A percentile compares a stretch with the other conserved stretches of the same genome.
Evolutionary conservation across 2,113 vertebrate genomes (phyloP).

Genomic region (Eidolon helvum): DNA sequence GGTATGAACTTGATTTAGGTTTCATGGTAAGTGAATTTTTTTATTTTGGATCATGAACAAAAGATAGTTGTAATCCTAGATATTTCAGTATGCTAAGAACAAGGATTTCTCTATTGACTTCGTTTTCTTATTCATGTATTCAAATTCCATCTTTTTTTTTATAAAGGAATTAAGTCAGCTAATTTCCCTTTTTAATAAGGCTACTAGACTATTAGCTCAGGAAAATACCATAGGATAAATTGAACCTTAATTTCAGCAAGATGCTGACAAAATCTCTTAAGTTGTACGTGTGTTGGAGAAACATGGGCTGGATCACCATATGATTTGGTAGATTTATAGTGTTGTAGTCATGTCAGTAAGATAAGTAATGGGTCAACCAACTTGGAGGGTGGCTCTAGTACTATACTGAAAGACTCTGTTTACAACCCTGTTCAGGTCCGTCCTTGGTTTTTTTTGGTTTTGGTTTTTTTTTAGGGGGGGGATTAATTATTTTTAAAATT

Average conservation of each 20-base stretch:
- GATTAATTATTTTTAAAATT: too few relatives aligned
- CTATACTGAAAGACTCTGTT: not conserved
- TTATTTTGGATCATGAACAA: not conserved
- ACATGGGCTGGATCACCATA: not conserved
- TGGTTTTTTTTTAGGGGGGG: not conserved
- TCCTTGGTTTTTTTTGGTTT: not conserved
- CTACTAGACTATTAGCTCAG: not conserved
- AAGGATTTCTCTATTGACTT: not conserved
- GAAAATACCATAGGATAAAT: slow-evolving; percentile 28
- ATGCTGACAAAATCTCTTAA: not conserved
- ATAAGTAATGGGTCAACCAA: not conserved
- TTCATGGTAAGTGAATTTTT: not conserved
- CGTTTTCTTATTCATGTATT: slow-evolving; percentile 23
- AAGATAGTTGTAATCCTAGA: not conserved
- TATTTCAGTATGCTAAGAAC: not conserved
- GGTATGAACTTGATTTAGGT: not conserved
- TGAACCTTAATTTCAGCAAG: slow-evolving; percentile 29
- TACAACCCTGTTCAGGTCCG: not conserved
- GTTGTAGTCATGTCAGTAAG: not conserved
- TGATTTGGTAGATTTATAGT: not conserved
- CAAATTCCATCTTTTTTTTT: slow-evolving; percentile 46
- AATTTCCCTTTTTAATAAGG: slow-evolving; percentile 26
- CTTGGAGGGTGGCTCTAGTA: not conserved
- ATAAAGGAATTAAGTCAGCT: not conserved
- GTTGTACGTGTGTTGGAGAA: not conserved